These are phyloP conservation scores for Salvelinus fontinalis DNA, from an alignment of 2,113 vertebrate species.

Conservation along the genomic window DNA sequence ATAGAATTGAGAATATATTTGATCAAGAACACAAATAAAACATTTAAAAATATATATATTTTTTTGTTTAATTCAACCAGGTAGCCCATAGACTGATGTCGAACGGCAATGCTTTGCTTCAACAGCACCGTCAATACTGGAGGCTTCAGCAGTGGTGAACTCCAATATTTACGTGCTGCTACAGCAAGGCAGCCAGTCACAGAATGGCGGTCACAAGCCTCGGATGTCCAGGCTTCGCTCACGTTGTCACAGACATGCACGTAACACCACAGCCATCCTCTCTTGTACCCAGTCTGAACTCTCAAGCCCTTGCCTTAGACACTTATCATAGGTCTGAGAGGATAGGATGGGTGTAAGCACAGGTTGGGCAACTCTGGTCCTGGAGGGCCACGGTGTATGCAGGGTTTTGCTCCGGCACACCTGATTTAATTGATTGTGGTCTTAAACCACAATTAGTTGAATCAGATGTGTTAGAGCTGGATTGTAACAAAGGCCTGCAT, in stretches of 20 bases:
- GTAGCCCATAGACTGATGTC: conserved; percentile 14
- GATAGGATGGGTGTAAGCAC: not conserved
- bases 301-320: too few species aligned
- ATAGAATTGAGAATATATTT: too few species aligned
- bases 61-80: not conserved
- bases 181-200: conserved; percentile 81
- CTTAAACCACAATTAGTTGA: too few species aligned
- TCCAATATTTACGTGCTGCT: conserved; percentile 97
- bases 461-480: too few species aligned
- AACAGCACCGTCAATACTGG: conserved; percentile 96
- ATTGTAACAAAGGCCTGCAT: not conserved
- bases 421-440: too few species aligned
- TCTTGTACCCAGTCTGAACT: too few species aligned
- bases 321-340: not conserved
- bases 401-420: too few species aligned
- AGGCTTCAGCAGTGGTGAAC: conserved; percentile 83
- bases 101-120: conserved; percentile 80
- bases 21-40: not conserved
- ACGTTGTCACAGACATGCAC: not conserved
- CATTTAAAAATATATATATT: not conserved
- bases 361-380: too few species aligned
- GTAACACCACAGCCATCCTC: too few species aligned
- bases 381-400: too few species aligned
- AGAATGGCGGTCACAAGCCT: not conserved
- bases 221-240: too few species aligned